Evolutionary conservation across 2,113 vertebrate species (phyloP).

Genomic region (Oceanodroma tethys): DNA sequence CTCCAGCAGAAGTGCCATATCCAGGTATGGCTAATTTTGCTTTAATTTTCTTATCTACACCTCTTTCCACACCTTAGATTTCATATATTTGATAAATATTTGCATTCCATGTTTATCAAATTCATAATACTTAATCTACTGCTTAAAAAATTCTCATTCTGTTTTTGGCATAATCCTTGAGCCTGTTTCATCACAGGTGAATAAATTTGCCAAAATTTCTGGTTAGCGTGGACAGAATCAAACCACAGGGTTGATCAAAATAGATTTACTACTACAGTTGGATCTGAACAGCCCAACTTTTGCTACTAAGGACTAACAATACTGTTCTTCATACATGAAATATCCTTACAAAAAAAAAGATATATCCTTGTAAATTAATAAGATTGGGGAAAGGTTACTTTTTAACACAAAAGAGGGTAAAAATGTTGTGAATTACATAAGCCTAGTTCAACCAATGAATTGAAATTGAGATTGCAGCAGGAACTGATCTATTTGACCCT

Average conservation of each 20-base stretch:
- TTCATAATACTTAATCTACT: neutral
- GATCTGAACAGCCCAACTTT: neutral
- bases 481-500: neutral
- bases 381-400: neutral
- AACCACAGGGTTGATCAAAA: neutral
- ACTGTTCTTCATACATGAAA: neutral
- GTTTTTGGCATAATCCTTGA: neutral
- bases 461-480: neutral
- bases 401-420: neutral
- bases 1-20: neutral
- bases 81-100: neutral
- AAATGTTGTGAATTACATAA: neutral
- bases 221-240: neutral
- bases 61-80: neutral
- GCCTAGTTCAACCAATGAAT: neutral
- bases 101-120: neutral
- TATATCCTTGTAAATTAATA: neutral
- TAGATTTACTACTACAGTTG: neutral
- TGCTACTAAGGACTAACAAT: neutral
- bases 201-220: neutral
- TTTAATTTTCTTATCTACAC: neutral
- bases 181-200: neutral
- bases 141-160: neutral
- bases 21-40: neutral
- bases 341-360: neutral